Percentiles rank a stretch among this genome's conserved stretches.
These are phyloP conservation scores for Galagoides demidoff DNA, from an alignment of 2,797 vertebrate species.

Conservation along the genomic window DNA sequence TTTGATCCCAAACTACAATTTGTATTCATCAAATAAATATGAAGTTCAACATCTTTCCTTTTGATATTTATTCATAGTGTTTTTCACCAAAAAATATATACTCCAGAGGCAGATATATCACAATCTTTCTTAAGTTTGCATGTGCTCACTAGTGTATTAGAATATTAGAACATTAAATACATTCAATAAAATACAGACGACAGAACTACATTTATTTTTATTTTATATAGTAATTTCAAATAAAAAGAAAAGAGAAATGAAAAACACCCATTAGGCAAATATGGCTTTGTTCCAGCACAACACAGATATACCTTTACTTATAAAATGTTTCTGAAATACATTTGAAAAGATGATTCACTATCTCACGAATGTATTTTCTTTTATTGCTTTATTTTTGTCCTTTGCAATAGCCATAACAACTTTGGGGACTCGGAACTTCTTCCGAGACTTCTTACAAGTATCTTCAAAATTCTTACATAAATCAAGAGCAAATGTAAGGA, in stretches of 20 bases:
- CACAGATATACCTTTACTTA: background rate
- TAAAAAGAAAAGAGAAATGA: background rate
- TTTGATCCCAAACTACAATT: constrained; percentile 30
- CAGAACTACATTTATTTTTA: background rate
- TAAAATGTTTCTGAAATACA: background rate
- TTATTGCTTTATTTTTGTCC: background rate
- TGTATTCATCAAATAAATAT: constrained; percentile 62
- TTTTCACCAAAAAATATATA: background rate
- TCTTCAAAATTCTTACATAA: background rate
- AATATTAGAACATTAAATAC: background rate
- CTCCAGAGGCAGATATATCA: background rate
- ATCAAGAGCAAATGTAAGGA: background rate
- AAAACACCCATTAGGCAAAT: background rate
- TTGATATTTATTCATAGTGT: constrained; percentile 37
- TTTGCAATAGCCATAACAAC: background rate
- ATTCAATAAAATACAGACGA: background rate
- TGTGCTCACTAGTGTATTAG: background rate
- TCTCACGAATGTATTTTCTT: background rate
- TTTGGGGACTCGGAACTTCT: background rate
- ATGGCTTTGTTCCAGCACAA: background rate
- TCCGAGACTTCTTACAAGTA: background rate
- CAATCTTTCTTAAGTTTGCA: background rate
- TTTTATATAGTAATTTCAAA: background rate
- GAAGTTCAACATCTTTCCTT: constrained; percentile 43
- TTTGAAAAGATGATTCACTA: background rate